Percentiles rank a stretch among this genome's conserved stretches.
phyloP scores from a whole-genome alignment of 2,113 vertebrate species.

The Scortum barcoo region DNA sequence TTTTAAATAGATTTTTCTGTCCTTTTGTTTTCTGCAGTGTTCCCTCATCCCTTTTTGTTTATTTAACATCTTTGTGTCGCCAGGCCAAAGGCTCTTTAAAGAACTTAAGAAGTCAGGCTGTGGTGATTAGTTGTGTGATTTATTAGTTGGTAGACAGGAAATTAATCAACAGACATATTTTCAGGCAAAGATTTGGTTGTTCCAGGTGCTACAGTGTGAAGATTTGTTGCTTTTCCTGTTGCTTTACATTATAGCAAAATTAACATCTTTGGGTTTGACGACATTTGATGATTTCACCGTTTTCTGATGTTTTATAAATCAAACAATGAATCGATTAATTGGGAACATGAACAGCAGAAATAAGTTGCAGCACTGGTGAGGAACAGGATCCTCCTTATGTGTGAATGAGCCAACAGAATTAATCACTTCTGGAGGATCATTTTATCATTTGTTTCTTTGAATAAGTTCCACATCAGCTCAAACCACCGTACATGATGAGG shows the following conservation, averaged over 20 bases:
- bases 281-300: background rate
- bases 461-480: background rate
- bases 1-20: background rate
- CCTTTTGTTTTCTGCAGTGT: background rate
- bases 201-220: background rate
- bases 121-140: background rate
- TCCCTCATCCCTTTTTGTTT: background rate
- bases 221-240: background rate
- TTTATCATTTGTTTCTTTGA: background rate
- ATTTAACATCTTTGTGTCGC: background rate
- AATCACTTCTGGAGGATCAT: too few species aligned
- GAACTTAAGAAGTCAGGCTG: background rate
- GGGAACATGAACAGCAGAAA: background rate
- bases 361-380: background rate
- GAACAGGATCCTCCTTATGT: background rate
- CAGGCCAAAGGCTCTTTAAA: background rate
- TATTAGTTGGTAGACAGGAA: background rate
- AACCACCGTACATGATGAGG: slow-evolving; percentile 47
- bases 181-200: background rate
- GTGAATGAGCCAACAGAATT: background rate
- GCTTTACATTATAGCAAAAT: background rate
- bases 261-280: too few species aligned
- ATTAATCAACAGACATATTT: background rate
- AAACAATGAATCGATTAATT: background rate
- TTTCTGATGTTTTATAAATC: background rate